Conservation (phyloP, 2,888 invertebrate genomes). For the Eupsilia transversa region DNA sequence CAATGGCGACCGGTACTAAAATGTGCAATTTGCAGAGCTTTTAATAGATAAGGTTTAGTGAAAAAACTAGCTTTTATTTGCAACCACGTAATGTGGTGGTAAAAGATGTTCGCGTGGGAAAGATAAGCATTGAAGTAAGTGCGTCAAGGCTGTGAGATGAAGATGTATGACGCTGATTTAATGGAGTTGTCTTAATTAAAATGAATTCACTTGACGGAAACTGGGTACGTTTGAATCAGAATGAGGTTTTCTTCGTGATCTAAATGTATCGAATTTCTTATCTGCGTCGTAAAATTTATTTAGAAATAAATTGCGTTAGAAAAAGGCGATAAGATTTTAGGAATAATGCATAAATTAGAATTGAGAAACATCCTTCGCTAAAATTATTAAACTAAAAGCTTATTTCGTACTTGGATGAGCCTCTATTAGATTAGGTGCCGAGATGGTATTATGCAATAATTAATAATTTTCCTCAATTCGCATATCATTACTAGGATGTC, state of each 20-base stretch:
- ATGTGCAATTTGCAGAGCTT: conserved; percentile 75
- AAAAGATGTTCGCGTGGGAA: conserved; percentile 81
- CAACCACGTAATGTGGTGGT: conserved; percentile 63
- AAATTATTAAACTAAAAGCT: not conserved
- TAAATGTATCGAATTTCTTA: conserved; percentile 15
- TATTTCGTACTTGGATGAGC: not conserved
- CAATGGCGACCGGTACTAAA: conserved; percentile 80
- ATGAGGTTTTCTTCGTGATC: conserved; percentile 37
- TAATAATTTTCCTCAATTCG: conserved; percentile 10
- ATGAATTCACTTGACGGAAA: conserved; percentile 61
- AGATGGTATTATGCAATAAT: conserved; percentile 11
- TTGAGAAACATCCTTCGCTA: not conserved
- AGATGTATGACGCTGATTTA: conserved; percentile 74
- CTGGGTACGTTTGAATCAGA: conserved; percentile 43
- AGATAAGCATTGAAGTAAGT: conserved; percentile 67
- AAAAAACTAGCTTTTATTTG: conserved; percentile 71
- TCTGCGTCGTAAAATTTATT: conserved; percentile 23
- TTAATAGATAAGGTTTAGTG: conserved; percentile 74
- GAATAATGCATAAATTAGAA: conserved; percentile 1
- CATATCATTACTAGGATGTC: conserved; percentile 30
- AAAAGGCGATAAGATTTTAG: not conserved
- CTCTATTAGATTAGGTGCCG: not conserved
- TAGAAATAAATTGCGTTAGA: not conserved
- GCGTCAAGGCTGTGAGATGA: conserved; percentile 77
- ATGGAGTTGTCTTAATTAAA: conserved; percentile 73